A percentile compares a stretch with the other conserved stretches of the same genome.
These are phyloP conservation scores for Anastrepha obliqua DNA, from an alignment of 1,140 invertebrate genomes.

Conservation along the genomic window DNA sequence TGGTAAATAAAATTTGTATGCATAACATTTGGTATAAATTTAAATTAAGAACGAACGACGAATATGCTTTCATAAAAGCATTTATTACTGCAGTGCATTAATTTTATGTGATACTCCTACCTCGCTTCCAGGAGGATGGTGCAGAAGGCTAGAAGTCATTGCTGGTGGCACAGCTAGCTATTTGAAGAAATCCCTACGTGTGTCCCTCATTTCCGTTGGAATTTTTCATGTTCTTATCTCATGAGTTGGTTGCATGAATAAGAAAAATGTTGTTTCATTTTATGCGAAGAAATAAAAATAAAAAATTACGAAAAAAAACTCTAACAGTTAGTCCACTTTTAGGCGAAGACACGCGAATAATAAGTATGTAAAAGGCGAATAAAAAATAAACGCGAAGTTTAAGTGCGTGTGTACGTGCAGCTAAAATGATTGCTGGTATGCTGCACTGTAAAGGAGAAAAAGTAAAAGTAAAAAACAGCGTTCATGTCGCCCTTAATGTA, in stretches of 20 bases:
- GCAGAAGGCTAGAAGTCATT: neutral
- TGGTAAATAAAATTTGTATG: constrained; percentile 52
- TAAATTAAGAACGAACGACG: constrained; percentile 46
- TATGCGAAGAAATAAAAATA: constrained; percentile 2
- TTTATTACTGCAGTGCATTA: constrained; percentile 51
- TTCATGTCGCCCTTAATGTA: constrained; percentile 58
- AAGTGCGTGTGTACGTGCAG: neutral
- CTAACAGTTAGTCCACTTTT: constrained; percentile 26
- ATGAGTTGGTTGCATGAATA: constrained; percentile 57
- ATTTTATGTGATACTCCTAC: neutral
- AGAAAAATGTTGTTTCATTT: constrained; percentile 32
- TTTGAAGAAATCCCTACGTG: constrained; percentile 54
- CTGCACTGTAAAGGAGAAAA: constrained; percentile 1
- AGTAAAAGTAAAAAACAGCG: constrained; percentile 34
- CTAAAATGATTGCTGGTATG: no score
- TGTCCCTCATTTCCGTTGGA: constrained; percentile 59
- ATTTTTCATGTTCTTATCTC: constrained; percentile 58
- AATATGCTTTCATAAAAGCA: constrained; percentile 47
- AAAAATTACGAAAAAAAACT: constrained; percentile 47
- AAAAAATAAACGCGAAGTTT: constrained; percentile 23
- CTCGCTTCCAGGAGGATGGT: neutral
- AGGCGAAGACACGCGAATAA: constrained; percentile 42
- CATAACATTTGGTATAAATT: constrained; percentile 49
- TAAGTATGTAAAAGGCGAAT: constrained; percentile 46
- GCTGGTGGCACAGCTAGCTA: neutral